A percentile compares a stretch with the other conserved stretches of the same genome.
Conservation (phyloP, 2,113 vertebrate species). For the Embiotoca jacksoni region DNA sequence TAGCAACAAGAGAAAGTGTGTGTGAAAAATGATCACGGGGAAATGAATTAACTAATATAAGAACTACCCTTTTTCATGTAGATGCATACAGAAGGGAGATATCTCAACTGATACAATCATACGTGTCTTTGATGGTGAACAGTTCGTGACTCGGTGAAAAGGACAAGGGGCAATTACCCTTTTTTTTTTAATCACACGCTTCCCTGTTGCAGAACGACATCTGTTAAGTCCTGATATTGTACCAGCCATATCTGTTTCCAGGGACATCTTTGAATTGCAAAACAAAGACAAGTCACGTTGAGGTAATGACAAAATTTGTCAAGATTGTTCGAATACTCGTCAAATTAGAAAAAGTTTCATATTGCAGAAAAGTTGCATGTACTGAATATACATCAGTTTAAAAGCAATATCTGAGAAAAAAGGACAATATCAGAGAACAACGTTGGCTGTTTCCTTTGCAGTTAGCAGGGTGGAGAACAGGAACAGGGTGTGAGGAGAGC, state of each 20-base stretch:
- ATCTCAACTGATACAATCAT: conserved; percentile 40
- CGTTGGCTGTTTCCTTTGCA: conserved; percentile 55
- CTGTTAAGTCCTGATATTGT: conserved; percentile 41
- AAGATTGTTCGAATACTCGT: not conserved
- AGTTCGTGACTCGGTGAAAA: conserved; percentile 62
- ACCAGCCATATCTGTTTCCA: conserved; percentile 40
- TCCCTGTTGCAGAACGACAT: conserved; percentile 35
- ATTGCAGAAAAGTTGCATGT: not conserved
- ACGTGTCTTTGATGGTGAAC: conserved; percentile 27
- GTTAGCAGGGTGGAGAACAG: conserved; percentile 72
- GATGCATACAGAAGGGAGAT: conserved; percentile 7
- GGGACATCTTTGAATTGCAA: conserved; percentile 27
- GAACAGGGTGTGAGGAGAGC: conserved; percentile 81
- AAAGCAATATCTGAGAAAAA: conserved; percentile 11
- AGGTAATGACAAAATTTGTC: not conserved
- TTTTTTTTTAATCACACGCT: conserved; percentile 51
- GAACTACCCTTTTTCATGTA: conserved; percentile 7
- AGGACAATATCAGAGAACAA: conserved; percentile 18
- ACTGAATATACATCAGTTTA: not conserved
- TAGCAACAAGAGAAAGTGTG: conserved; percentile 19
- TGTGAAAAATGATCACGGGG: conserved; percentile 3
- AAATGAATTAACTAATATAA: conserved; percentile 25
- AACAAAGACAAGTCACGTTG: conserved; percentile 10
- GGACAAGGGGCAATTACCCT: conserved; percentile 64
- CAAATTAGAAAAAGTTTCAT: not conserved